Evolutionary conservation across 2,113 vertebrate genomes (phyloP), one percentile per base, ranked within the genome.

Genomic region (Trogon surrucura): DNA sequence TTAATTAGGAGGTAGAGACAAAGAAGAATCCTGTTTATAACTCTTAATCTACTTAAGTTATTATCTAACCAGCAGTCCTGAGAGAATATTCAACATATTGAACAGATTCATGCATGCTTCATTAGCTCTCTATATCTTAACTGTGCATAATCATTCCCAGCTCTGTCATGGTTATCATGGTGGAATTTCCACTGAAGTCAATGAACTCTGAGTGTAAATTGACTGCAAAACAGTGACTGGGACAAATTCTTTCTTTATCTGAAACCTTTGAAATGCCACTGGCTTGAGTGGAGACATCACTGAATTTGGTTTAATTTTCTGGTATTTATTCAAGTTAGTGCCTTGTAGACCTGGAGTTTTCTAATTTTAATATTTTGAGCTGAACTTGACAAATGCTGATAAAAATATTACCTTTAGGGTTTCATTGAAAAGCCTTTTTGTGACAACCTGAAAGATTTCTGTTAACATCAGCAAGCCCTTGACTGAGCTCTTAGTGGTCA

Each of bases 241-340:
- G 88, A 93, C 93, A 91, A 90, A 96, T 96, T 89, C 67, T 77
- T 16, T 85, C 26, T 80, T 95, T 93, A 94, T 96, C 94, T 89
- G 85, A 83, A 94, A 80, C 88, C 81, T 96, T 89, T 94, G 87
- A 96, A 96, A 93, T 95, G 50, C 56, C 57, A 94, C 67, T 91
- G 66, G 45, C 65, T 84, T 79, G 67, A 91, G 62, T 89, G 67
- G 75, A 96, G 79, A 95, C 51, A 65, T 83, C 79, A 88, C 74
- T 90, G 56, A 83, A 94, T 95, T 96, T 93, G 20, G 64, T 93
- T 95, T 94, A 85, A 91, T 96, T 91, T 97, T 96, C 82, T 96
- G 79, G 71, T 91, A 88, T 97, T 96, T 95, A 93, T 96, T 96
- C 78, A 85, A 61, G 62, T 80, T 77, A 91, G n/a, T 88, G 93